Conservation (phyloP, 2,797 vertebrate genomes). For the Psittacula derbiana region DNA sequence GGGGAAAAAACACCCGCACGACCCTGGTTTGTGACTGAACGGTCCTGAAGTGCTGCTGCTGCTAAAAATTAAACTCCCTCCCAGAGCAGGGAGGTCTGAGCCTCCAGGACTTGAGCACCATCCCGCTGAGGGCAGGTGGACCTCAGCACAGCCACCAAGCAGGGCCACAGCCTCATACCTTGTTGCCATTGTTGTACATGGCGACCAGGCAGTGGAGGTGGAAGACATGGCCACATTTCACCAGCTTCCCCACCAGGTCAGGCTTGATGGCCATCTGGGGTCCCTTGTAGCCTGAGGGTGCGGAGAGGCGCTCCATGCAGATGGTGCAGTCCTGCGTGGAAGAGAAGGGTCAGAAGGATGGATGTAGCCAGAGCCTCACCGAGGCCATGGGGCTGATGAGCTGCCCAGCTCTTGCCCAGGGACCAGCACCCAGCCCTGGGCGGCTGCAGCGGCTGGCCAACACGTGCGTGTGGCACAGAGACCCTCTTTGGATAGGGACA, state of each 20-base stretch:
- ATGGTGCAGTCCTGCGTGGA: slow-evolving; percentile 87
- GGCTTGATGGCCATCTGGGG: slow-evolving; percentile 83
- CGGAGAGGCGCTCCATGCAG: slow-evolving; percentile 89
- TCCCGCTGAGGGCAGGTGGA: no score
- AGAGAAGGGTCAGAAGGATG: background rate
- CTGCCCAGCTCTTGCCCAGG: background rate
- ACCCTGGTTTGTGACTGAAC: background rate
- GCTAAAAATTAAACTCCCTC: background rate
- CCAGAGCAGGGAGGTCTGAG: background rate
- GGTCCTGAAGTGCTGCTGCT: background rate
- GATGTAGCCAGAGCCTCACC: accelerated
- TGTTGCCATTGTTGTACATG: slow-evolving; percentile 95
- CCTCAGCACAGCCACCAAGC: background rate
- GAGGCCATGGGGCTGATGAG: accelerated
- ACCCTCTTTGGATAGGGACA: background rate
- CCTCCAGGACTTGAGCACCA: background rate
- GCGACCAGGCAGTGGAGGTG: slow-evolving; percentile 93
- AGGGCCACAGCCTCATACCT: slow-evolving; percentile 70
- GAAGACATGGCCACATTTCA: slow-evolving; percentile 88
- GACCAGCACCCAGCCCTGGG: background rate
- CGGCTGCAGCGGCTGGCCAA: background rate
- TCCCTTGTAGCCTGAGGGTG: slow-evolving; percentile 90
- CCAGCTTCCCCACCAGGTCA: slow-evolving; percentile 83
- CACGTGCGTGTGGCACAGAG: accelerated
- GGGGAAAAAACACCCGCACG: background rate